Percentiles rank a stretch among this genome's conserved stretches.
Conservation (phyloP, 2,113 vertebrate species). For the Xiphias gladius region DNA sequence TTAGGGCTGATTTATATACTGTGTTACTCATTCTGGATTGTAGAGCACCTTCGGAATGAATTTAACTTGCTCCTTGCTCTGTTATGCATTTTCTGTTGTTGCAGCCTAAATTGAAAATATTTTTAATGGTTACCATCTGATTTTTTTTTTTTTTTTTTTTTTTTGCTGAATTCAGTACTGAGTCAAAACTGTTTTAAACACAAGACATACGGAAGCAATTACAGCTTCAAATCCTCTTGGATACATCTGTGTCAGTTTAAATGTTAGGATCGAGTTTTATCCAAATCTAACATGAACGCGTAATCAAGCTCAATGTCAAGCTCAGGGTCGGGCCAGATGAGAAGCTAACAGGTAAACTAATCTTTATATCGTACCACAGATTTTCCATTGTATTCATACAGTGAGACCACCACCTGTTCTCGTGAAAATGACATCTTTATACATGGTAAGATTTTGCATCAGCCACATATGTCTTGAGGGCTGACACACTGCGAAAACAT, state of each 20-base stretch:
- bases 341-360: not conserved
- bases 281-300: conserved; percentile 31
- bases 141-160: conserved; percentile 12
- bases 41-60: not conserved
- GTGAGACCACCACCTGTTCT: not conserved
- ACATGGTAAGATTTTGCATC: not conserved
- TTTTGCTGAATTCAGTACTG: conserved; percentile 13
- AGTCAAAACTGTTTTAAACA: conserved; percentile 43
- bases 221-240: conserved; percentile 14
- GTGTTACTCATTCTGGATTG: not conserved
- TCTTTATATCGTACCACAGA: conserved; percentile 2
- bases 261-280: conserved; percentile 14
- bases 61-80: not conserved
- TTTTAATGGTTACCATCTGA: conserved; percentile 27
- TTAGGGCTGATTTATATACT: not conserved
- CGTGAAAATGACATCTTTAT: not conserved
- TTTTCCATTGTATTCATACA: not conserved
- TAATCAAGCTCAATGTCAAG: conserved; percentile 23
- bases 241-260: conserved; percentile 46
- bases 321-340: not conserved
- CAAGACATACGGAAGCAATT: conserved; percentile 42
- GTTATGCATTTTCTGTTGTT: conserved; percentile 23
- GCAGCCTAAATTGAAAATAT: conserved; percentile 11
- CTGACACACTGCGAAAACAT: not conserved
- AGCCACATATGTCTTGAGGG: not conserved